A percentile compares a stretch with the other conserved stretches of the same genome.
Evolutionary conservation across 23 tunicate genomes (phyloP).

Genomic region (Diplosoma virens): DNA sequence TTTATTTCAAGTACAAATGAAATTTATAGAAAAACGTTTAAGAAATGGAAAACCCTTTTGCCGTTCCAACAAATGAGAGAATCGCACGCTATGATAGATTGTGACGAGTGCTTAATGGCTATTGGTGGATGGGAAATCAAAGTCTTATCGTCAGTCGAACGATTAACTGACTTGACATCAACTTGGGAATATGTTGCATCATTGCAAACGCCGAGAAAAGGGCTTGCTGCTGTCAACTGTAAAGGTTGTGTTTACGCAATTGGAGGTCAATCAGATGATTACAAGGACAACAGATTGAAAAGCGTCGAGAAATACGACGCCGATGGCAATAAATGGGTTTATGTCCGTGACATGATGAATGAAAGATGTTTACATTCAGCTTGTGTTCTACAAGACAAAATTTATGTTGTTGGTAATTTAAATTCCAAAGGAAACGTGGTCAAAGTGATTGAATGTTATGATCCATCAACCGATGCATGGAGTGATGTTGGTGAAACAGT

Average conservation of each 20-base stretch:
- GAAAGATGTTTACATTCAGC: background rate
- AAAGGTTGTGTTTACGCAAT: background rate
- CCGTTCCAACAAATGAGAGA: background rate
- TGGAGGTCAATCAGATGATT: background rate
- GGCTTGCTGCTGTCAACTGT: slow-evolving; percentile 1
- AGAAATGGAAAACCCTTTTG: background rate
- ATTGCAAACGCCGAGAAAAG: background rate
- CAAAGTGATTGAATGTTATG: background rate
- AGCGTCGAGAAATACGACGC: slow-evolving; percentile 14
- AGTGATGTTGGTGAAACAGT: background rate
- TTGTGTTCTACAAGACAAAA: background rate
- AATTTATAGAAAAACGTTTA: background rate
- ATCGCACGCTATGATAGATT: background rate
- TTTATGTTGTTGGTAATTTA: background rate
- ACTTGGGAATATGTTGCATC: background rate
- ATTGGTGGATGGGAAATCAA: background rate
- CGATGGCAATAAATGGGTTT: background rate
- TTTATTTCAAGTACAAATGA: background rate
- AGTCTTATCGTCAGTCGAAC: background rate
- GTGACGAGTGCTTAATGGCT: background rate
- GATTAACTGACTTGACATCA: background rate
- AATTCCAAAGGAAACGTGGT: background rate
- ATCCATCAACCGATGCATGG: background rate
- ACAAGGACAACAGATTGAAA: background rate
- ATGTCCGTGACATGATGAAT: background rate